Evolutionary conservation across 2,113 vertebrate species (phyloP).

Genomic region (Cephalopholis sonnerati): DNA sequence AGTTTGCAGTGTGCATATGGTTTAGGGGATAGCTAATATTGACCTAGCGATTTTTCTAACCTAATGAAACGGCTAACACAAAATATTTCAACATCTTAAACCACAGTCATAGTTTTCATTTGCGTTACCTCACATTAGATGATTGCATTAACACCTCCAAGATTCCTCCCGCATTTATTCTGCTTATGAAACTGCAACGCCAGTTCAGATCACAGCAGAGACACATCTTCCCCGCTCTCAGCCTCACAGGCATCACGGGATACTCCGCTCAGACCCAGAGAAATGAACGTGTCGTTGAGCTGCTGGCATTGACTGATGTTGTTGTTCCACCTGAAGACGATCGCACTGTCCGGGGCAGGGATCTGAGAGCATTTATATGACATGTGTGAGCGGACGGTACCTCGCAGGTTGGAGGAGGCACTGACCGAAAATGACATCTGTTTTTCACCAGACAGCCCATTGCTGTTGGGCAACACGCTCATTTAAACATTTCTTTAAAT

Average conservation of each 20-base stretch:
- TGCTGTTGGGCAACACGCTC: background rate
- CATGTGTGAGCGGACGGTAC: constrained; percentile 10
- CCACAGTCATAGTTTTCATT: background rate
- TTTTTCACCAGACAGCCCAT: background rate
- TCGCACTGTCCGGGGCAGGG: constrained; percentile 30
- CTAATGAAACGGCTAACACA: background rate
- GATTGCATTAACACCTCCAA: background rate
- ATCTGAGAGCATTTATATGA: constrained; percentile 36
- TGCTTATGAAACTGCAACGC: constrained; percentile 7
- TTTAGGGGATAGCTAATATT: too few relatives aligned
- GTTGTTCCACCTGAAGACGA: constrained; percentile 36
- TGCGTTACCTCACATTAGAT: background rate
- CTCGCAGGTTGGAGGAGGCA: constrained; percentile 3
- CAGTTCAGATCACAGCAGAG: background rate
- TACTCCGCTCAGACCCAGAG: constrained; percentile 3
- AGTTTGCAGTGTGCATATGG: too few relatives aligned
- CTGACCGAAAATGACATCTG: constrained; percentile 23
- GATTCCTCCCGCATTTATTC: background rate
- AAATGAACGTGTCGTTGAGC: constrained; percentile 10
- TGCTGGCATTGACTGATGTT: constrained; percentile 41
- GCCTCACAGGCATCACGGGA: constrained; percentile 8
- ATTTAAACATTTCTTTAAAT: background rate
- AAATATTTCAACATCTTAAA: background rate
- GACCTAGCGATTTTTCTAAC: background rate
- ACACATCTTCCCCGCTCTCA: background rate